Percentiles rank a stretch among this genome's conserved stretches.
Evolutionary conservation across 2,888 invertebrate genomes (phyloP).

Genomic region (Siphonodentalium dalli): DNA sequence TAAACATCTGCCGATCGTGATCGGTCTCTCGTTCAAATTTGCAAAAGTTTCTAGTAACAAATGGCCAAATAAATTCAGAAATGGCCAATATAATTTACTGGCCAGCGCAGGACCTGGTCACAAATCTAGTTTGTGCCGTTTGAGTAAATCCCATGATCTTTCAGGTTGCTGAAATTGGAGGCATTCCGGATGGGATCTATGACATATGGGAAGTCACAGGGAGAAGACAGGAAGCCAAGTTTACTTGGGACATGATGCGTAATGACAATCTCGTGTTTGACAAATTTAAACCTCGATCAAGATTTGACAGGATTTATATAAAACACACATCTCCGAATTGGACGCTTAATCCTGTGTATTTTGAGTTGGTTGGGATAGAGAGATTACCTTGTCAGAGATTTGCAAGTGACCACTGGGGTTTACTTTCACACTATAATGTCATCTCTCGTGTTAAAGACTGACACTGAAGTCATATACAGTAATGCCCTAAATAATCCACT

Average conservation of each 20-base stretch:
- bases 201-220: slow-evolving; percentile 71
- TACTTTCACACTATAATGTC: slow-evolving; percentile 59
- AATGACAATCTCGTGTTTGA: slow-evolving; percentile 69
- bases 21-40: no score
- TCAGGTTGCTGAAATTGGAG: slow-evolving; percentile 61
- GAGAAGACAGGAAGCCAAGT: slow-evolving; percentile 67
- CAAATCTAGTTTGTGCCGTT: no score
- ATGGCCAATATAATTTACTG: no score
- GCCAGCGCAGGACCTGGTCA: no score
- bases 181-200: slow-evolving; percentile 64
- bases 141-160: slow-evolving; percentile 11
- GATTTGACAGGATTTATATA: slow-evolving; percentile 70
- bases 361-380: slow-evolving; percentile 69
- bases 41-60: no score
- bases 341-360: slow-evolving; percentile 64
- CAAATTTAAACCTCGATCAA: slow-evolving; percentile 64
- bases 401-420: slow-evolving; percentile 71
- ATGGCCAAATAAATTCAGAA: no score
- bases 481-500: no score
- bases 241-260: slow-evolving; percentile 71
- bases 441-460: no score
- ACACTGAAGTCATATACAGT: no score
- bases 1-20: no score
- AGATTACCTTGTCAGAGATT: slow-evolving; percentile 67
- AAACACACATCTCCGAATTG: slow-evolving; percentile 44